Evolutionary conservation across 2,797 vertebrate species (phyloP).

Genomic region (Miichthys miiuy): DNA sequence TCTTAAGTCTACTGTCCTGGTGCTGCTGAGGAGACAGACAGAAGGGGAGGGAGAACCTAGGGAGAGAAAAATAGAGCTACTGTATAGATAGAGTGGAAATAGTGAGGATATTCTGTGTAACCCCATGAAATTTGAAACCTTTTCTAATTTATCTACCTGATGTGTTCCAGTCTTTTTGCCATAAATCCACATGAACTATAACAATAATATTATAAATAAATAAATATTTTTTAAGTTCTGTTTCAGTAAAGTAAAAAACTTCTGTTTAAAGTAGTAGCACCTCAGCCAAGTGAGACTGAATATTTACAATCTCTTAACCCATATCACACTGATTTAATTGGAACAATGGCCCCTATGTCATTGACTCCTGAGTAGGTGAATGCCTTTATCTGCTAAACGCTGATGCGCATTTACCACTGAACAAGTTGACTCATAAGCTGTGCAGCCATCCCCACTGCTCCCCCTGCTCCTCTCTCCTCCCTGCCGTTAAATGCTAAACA

Average conservation of each 20-base stretch:
- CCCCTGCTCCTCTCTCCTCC: constrained; percentile 53
- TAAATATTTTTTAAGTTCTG: background rate
- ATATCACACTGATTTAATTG: constrained; percentile 55
- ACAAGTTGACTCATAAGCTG: constrained; percentile 73
- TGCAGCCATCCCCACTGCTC: constrained; percentile 64
- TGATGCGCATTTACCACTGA: constrained; percentile 61
- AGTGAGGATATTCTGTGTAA: background rate
- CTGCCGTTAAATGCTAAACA: constrained; percentile 72
- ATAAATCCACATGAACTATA: constrained; percentile 11
- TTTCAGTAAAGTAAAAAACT: background rate
- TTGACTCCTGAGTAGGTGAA: constrained; percentile 59
- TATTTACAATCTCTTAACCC: background rate
- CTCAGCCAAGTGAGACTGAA: background rate
- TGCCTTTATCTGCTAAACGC: constrained; percentile 65
- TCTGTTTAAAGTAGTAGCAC: constrained; percentile 4
- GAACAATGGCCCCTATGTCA: constrained; percentile 42
- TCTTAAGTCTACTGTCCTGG: constrained; percentile 71
- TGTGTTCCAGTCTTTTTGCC: background rate
- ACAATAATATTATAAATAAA: background rate
- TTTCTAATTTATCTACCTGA: background rate
- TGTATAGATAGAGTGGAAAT: constrained; percentile 19
- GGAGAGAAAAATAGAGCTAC: constrained; percentile 23
- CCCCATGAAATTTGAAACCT: background rate
- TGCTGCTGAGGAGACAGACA: constrained; percentile 54
- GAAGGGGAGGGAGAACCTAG: constrained; percentile 2